A percentile compares a stretch with the other conserved stretches of the same genome.
phyloP scores from a whole-genome alignment of 2,888 invertebrate genomes.

The Cheilosia grossa region DNA sequence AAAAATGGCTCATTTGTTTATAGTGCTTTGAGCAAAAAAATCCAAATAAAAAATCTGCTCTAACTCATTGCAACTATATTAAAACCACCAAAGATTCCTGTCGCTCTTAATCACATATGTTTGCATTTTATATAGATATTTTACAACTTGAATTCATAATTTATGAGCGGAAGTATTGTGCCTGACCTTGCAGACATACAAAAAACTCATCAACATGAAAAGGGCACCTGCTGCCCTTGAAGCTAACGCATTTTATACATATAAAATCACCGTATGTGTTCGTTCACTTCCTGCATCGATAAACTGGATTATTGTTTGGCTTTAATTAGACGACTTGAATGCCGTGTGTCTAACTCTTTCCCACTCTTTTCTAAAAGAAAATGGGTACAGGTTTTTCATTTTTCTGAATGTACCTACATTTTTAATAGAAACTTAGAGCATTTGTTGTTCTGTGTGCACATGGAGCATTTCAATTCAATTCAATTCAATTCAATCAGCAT shows the following conservation, averaged over 20 bases:
- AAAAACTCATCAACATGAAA: constrained; percentile 14
- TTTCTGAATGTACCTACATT: constrained; percentile 29
- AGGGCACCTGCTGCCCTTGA: constrained; percentile 49
- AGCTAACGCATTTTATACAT: constrained; percentile 51
- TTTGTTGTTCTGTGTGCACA: constrained; percentile 26
- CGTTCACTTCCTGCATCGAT: constrained; percentile 66
- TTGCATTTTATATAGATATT: constrained; percentile 18
- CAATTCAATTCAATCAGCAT: too few relatives aligned
- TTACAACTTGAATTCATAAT: constrained; percentile 43
- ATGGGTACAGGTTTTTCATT: constrained; percentile 24
- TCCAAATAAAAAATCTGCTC: constrained; percentile 16
- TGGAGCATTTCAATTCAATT: too few relatives aligned
- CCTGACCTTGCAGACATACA: constrained; percentile 42
- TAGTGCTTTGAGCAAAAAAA: background rate
- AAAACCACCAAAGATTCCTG: constrained; percentile 33
- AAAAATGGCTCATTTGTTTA: background rate
- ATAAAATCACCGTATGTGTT: constrained; percentile 8
- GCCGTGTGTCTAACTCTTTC: constrained; percentile 9
- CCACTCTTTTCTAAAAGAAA: constrained; percentile 11
- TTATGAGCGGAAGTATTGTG: constrained; percentile 58
- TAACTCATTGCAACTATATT: constrained; percentile 27
- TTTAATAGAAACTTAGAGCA: constrained; percentile 35
- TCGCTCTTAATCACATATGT: constrained; percentile 24
- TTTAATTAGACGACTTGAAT: constrained; percentile 21
- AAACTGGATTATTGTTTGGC: constrained; percentile 48